A percentile compares a stretch with the other conserved stretches of the same genome.
Evolutionary conservation across 2,888 invertebrate species (phyloP).

Genomic region (Enoplolaimus lenunculus): DNA sequence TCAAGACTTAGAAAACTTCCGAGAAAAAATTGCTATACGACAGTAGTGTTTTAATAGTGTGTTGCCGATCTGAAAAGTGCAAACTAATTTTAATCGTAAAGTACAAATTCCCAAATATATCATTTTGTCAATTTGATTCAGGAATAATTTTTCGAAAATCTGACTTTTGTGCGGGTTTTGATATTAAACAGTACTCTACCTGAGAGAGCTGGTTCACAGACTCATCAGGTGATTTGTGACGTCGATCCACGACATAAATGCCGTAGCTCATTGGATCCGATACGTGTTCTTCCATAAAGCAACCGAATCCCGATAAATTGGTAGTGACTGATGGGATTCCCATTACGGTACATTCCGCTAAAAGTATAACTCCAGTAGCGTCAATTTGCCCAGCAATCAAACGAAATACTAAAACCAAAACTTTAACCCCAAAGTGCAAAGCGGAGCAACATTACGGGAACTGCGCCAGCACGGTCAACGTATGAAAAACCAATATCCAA

Average conservation of each 20-base stretch:
- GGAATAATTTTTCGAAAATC: too few species aligned
- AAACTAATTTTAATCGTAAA: too few species aligned
- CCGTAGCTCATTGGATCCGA: conserved; percentile 91
- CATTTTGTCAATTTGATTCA: too few species aligned
- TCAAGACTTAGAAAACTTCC: too few species aligned
- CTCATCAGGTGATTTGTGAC: conserved; percentile 73
- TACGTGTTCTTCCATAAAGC: conserved; percentile 94
- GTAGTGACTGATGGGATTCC: conserved; percentile 96
- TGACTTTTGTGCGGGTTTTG: too few species aligned
- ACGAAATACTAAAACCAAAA: background rate
- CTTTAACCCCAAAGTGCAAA: background rate
- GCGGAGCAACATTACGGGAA: background rate
- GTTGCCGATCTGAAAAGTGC: too few species aligned
- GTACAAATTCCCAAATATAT: too few species aligned
- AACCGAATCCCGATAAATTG: conserved; percentile 73
- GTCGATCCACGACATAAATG: conserved; percentile 89
- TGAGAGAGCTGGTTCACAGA: conserved; percentile 72
- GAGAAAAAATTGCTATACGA: too few species aligned
- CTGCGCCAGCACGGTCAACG: too few species aligned
- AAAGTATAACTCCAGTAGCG: conserved; percentile 15
- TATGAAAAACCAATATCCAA: too few species aligned
- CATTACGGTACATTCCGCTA: conserved; percentile 98
- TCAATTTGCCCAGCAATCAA: background rate
- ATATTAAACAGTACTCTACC: too few species aligned
- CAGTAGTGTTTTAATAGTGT: too few species aligned